phyloP scores from a whole-genome alignment of 2,797 vertebrate genomes.

The Phaenicophaeus curvirostris region DNA sequence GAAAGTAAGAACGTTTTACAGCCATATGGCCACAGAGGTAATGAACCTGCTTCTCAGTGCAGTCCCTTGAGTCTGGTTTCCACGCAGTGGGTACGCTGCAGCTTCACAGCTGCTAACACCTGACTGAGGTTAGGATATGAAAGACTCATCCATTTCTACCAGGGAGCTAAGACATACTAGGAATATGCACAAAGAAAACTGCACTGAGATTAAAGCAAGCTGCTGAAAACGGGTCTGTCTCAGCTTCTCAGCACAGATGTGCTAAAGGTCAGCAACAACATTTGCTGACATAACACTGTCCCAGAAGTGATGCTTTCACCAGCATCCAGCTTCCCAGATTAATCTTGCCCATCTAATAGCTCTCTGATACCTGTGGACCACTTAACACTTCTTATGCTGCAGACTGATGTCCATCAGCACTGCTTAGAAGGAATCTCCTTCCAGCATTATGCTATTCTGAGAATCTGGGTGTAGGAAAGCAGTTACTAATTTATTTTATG shows the following conservation, averaged over 20 bases:
- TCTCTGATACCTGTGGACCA: not conserved
- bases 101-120: not conserved
- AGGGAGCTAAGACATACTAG: not conserved
- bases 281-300: not conserved
- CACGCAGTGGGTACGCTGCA: not conserved
- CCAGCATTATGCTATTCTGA: not conserved
- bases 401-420: not conserved
- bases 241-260: accelerated
- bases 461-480: not conserved
- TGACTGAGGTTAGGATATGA: not conserved
- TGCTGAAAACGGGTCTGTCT: not conserved
- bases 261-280: not conserved
- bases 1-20: not conserved
- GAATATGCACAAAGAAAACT: not conserved
- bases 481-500: not conserved
- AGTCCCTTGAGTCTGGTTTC: accelerated
- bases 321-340: not conserved
- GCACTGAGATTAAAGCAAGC: not conserved
- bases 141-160: not conserved
- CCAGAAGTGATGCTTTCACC: not conserved
- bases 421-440: not conserved
- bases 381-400: not conserved
- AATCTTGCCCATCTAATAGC: not conserved
- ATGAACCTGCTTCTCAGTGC: accelerated
- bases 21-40: not conserved